Base-by-base conservation (phyloP, 2,797 vertebrate genomes). In the Rhodeus uyekii region DNA sequence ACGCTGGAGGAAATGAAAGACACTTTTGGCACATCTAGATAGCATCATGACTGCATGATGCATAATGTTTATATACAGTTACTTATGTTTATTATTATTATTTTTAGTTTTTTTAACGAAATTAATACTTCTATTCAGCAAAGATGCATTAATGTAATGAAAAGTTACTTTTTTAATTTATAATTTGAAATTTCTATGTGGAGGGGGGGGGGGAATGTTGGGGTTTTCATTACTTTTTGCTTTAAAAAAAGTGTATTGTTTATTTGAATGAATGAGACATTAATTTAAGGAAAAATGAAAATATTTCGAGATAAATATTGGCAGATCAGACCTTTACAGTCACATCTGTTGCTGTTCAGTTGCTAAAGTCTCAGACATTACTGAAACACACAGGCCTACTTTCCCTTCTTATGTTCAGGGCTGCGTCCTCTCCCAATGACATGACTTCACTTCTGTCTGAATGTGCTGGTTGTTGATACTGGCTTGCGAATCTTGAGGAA, bases 361-460 rank as follows among this genome's bases (percentile, higher is more conserved):
- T 38, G 19, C 36, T 53, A 39, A 46, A 13, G 58, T 27, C 46
- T 27, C n/a, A 61, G 58, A 79, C 48, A n/a, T 69, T 72, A 63
- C 82, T 78, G 24, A 60, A 86, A 86, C 78, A 85, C 29, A 19
- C 72, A 85, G 83, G 76, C 84, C 82, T 87, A 85, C 67, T 78
- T 86, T 87, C 46, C 48, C 44, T 46, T 67, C 32, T 19, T 69
- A 76, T 39, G 53, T 61, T 55, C 69, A 68, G 18, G 76, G 75
- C 16, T 44, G 46, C 29, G 32, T 32, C 79, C 38, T 55, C 38
- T 55, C 39, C 76, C 78, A 50, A 58, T 27, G 36, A n/a, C 42
- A 50, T 81, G 80, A 72, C 84, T 60, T 82, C 82, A 88, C 80
- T 75, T 82, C 82, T 82, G 80, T 84, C 81, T 80, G 79, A 86